phyloP scores from a whole-genome alignment of 92 coral and sea anemone species.

The Paramuricea clavata region DNA sequence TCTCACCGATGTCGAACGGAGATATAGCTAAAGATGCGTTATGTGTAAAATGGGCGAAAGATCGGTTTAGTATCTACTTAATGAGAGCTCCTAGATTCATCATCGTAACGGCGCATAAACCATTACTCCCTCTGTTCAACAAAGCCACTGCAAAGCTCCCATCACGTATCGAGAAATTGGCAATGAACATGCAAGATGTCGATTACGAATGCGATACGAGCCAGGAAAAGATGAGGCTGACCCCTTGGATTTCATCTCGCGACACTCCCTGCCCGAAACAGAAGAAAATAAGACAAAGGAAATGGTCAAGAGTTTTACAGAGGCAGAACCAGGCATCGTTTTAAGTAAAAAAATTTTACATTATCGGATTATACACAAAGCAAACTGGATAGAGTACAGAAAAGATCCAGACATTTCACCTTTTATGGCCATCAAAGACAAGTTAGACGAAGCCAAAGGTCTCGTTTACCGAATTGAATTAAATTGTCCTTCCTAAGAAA shows the following conservation, averaged over 20 bases:
- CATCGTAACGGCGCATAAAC: slow-evolving; percentile 58
- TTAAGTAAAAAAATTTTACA: slow-evolving; percentile 6
- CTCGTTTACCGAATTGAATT: not conserved
- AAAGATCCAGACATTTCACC: slow-evolving; percentile 55
- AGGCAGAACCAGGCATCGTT: slow-evolving; percentile 40
- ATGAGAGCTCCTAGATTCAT: slow-evolving; percentile 73
- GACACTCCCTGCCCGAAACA: slow-evolving; percentile 38
- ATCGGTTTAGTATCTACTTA: slow-evolving; percentile 71
- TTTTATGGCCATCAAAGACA: not conserved
- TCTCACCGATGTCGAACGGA: slow-evolving; percentile 61
- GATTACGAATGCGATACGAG: slow-evolving; percentile 67
- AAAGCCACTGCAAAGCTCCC: slow-evolving; percentile 68
- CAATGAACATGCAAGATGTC: slow-evolving; percentile 78
- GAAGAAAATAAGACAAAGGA: slow-evolving; percentile 13
- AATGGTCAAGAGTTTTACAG: slow-evolving; percentile 24
- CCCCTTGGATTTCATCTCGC: slow-evolving; percentile 40
- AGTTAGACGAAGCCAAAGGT: slow-evolving; percentile 14
- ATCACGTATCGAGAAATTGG: slow-evolving; percentile 69
- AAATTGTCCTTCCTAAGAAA: slow-evolving; percentile 4
- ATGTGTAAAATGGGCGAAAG: slow-evolving; percentile 70
- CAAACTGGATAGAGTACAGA: slow-evolving; percentile 56
- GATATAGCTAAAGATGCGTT: slow-evolving; percentile 75
- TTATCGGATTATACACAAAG: slow-evolving; percentile 15
- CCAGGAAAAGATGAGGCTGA: slow-evolving; percentile 69
- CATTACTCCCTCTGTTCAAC: slow-evolving; percentile 60